Conservation (phyloP, 2,113 vertebrate species). For the Corynorhinus townsendii region DNA sequence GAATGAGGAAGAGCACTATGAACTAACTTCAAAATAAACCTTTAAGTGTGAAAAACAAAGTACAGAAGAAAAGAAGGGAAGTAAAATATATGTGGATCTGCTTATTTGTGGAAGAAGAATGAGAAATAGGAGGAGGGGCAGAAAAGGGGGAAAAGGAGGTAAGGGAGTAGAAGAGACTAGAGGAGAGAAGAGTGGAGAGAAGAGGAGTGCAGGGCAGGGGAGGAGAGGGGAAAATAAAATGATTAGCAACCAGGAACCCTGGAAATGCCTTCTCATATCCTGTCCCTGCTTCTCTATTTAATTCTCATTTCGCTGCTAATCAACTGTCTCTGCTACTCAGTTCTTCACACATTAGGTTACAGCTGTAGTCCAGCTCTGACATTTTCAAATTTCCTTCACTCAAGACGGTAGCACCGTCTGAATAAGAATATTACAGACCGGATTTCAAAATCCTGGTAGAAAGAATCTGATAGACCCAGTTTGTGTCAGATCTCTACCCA, state of each 20-base stretch:
- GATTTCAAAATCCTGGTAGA: constrained; percentile 7
- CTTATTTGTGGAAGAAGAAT: neutral
- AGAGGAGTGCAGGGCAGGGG: neutral
- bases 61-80: neutral
- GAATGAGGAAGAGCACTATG: neutral
- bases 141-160: too few relatives aligned
- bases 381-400: constrained; percentile 37
- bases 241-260: neutral
- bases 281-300: neutral
- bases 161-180: too few relatives aligned
- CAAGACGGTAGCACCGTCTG: neutral
- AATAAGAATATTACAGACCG: neutral
- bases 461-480: neutral
- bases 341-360: neutral
- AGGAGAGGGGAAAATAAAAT: neutral
- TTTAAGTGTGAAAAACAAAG: neutral
- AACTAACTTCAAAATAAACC: neutral
- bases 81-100: neutral
- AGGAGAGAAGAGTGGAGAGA: neutral
- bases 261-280: neutral
- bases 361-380: neutral
- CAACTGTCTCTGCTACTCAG: neutral
- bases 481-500: neutral
- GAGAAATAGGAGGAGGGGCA: neutral
- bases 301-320: neutral